Base-by-base conservation (phyloP, 2,113 vertebrate genomes). In the Tonatia bakeri region DNA sequence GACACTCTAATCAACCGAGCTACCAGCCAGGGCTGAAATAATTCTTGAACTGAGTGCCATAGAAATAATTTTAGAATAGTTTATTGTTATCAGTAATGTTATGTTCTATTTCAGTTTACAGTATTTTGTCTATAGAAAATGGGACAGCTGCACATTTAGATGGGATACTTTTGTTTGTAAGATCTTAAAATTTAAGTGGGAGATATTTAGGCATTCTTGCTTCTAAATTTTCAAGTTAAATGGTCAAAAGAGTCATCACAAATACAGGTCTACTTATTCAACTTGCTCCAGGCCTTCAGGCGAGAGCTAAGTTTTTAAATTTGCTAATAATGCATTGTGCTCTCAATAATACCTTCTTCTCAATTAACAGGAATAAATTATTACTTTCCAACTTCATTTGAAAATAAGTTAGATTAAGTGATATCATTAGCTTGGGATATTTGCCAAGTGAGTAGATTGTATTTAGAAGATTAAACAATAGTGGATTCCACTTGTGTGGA, bases 181-280 rank as follows among this genome's bases (percentile, higher is more conserved):
- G 20, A 36, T 81, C 67, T 73, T 83, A 79, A 33, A 86, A 89
- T 95, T 89, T 96, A 91, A 91, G 91, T 89, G 38, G 90, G 2
- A 93, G 67, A 86, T 13, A 70, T 64, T 95, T 96, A 87, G 75
- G 31, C 4, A 73, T 4, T 91, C 22, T 33, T 28, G 1, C 8
- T 56, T 91, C 87, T 84, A 92, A 90, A 70, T 56, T 83, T 94
- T 87, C 47, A 96, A 96, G 20, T 81, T 77, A 94, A 81, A 67
- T 88, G 50, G 38, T 76, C 43, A 91, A 94, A 93, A 72, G 22
- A 64, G 26, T 81, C 69, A 94, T 70, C 43, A 38, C 3, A n/a
- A 54, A 56, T 83, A 73, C 47, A 83, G 19, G 5, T 82, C 31
- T 88, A 59, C 65, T 73, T 59, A 94, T 52, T 77, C 15, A 50